Evolutionary conservation across 92 coral and sea anemone genomes (phyloP), one percentile per base, ranked within the genome.

Genomic region (Porites divaricata): DNA sequence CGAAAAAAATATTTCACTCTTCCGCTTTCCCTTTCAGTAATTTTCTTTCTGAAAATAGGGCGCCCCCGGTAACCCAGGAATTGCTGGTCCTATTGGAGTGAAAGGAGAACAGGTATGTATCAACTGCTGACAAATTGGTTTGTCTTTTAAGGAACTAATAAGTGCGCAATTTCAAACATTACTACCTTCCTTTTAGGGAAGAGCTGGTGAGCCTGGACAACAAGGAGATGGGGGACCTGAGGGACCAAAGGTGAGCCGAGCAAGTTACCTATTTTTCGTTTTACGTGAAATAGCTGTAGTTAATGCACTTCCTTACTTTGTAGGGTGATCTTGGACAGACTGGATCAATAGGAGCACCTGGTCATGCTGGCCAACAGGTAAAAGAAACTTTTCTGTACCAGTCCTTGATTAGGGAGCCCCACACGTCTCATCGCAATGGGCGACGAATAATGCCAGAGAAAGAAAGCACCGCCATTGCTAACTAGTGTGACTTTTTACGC

Each of bases 211-310:
- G 62, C 21, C 26, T 41, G 92, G 92, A 41, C 57, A 73, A 57
- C 86, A 75, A 20, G 92, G 92, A 66, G 88, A 83, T 16, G 61
- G 70, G 20, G 92, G 92, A 64, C 76, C 78, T 41, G 88, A 86
- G 50, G 95, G 95, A 81, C 48, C 88, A 11, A 80, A 84, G 72
- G 97, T 93, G 54, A 74, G 97, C 85, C 53, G 2, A 15, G 65
- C 22, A 79, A 56, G 20, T 41, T 1, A 28, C 45, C 19, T 17
- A 12, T 21, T 63, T 4, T 1, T 8, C n/a, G 58, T 13, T 19
- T 51, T 54, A 5, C 8, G 8, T 59, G 0, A 70, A 70, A 70
- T 12, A 28, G 50, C 41, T 16, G 52, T 1, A 17, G 54, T 70
- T 10, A 23, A 9, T 20, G 5, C 70, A 1, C 61, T 28, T 8